These are phyloP conservation scores for Lepidonotus clava DNA, from an alignment of 2,888 invertebrate genomes.

Conservation along the genomic window DNA sequence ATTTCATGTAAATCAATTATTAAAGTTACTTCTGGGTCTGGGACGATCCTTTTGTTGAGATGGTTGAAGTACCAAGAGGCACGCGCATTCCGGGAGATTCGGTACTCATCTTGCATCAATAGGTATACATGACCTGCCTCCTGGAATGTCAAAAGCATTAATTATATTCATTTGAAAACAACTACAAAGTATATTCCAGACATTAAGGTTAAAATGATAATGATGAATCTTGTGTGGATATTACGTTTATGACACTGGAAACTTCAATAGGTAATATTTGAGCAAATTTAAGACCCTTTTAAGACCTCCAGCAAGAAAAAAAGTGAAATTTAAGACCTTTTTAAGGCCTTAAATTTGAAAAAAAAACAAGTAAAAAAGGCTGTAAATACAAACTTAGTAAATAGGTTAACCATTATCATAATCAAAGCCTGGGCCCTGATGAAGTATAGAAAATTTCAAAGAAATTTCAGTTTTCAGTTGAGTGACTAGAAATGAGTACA, in stretches of 20 bases:
- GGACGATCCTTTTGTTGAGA: conserved; percentile 84
- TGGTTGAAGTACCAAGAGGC: conserved; percentile 88
- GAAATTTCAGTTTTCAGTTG: no score
- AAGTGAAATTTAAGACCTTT: no score
- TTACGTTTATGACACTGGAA: neutral
- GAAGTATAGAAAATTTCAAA: no score
- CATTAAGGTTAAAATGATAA: neutral
- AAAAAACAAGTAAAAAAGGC: no score
- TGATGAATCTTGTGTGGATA: neutral
- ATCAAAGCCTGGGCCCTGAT: no score
- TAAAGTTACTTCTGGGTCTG: conserved; percentile 79
- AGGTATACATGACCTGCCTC: conserved; percentile 84
- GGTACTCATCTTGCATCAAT: conserved; percentile 86
- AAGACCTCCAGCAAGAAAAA: neutral
- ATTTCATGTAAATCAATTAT: no score
- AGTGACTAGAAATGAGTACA: no score
- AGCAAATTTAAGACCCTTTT: neutral
- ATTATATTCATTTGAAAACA: neutral
- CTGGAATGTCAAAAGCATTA: neutral
- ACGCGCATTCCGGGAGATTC: conserved; percentile 87
- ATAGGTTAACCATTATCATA: no score
- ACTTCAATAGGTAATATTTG: neutral
- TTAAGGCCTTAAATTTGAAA: no score
- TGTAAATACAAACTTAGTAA: no score
- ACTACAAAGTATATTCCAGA: neutral